phyloP scores from a whole-genome alignment of 2,888 invertebrate genomes.

The Ecliptopera silaceata region DNA sequence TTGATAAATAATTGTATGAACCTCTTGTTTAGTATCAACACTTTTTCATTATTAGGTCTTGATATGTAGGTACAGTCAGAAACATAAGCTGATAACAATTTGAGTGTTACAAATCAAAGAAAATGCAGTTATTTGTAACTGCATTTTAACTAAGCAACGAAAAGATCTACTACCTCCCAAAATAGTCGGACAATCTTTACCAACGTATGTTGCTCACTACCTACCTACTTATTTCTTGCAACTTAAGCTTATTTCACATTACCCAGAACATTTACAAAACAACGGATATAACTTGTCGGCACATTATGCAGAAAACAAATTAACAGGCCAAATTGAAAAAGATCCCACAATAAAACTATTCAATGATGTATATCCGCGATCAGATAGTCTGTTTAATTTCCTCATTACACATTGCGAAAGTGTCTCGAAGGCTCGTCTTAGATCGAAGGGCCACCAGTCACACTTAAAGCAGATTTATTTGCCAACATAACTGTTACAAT shows the following conservation, averaged over 20 bases:
- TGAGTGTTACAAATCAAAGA: no score
- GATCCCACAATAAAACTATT: slow-evolving; percentile 32
- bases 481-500: no score
- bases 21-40: no score
- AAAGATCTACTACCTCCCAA: no score
- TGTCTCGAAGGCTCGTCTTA: slow-evolving; percentile 26
- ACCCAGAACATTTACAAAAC: slow-evolving; percentile 11
- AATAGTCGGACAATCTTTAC: no score
- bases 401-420: slow-evolving; percentile 32
- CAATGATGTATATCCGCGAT: slow-evolving; percentile 25
- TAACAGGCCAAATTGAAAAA: slow-evolving; percentile 29
- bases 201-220: no score
- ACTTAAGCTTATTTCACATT: neutral
- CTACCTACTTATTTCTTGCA: neutral
- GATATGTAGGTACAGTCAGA: no score
- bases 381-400: slow-evolving; percentile 33
- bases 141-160: no score
- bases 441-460: slow-evolving; percentile 16
- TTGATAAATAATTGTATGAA: no score
- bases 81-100: no score
- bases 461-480: slow-evolving; percentile 1
- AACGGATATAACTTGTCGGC: slow-evolving; percentile 4
- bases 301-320: slow-evolving; percentile 19
- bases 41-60: no score
- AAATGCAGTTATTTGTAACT: no score